A percentile compares a stretch with the other conserved stretches of the same genome.
These are phyloP conservation scores for Tetraodon nigroviridis DNA, from an alignment of 2,113 vertebrate genomes.

Conservation along the genomic window DNA sequence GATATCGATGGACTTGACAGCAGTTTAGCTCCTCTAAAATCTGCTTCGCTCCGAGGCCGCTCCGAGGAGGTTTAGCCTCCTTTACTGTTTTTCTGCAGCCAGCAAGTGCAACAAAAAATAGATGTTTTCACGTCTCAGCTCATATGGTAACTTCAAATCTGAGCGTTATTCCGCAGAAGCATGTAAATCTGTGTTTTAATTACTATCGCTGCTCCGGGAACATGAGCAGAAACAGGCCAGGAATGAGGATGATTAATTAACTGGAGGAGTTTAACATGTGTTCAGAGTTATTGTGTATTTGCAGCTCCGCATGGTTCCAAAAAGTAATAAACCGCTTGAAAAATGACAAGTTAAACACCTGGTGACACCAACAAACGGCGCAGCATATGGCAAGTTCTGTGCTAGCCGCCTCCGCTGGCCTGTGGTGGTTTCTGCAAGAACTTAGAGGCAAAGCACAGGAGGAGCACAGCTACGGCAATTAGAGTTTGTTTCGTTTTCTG, in stretches of 20 bases:
- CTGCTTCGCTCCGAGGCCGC: slow-evolving; percentile 49
- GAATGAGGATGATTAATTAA: slow-evolving; percentile 13
- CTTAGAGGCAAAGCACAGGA: background rate
- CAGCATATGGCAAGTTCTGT: slow-evolving; percentile 12
- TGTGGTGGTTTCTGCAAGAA: slow-evolving; percentile 2
- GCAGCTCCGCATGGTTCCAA: slow-evolving; percentile 9
- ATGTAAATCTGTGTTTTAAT: slow-evolving; percentile 1
- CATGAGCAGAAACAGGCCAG: slow-evolving; percentile 22
- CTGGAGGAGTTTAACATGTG: slow-evolving; percentile 2
- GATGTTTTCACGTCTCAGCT: slow-evolving; percentile 4
- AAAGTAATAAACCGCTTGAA: slow-evolving; percentile 20
- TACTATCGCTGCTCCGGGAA: background rate
- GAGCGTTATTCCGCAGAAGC: too few species aligned
- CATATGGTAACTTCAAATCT: background rate
- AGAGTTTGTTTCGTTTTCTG: too few species aligned
- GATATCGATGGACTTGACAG: slow-evolving; percentile 67
- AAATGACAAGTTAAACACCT: slow-evolving; percentile 31
- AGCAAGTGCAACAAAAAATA: slow-evolving; percentile 11
- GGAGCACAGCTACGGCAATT: too few species aligned
- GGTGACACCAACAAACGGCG: slow-evolving; percentile 32
- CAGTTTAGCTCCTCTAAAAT: slow-evolving; percentile 62
- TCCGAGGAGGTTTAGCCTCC: slow-evolving; percentile 32
- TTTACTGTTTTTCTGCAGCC: slow-evolving; percentile 39
- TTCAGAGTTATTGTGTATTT: slow-evolving; percentile 4
- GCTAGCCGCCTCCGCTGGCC: background rate